These are phyloP conservation scores for Noctilio leporinus DNA, from an alignment of 2,113 vertebrate species.

Conservation along the genomic window DNA sequence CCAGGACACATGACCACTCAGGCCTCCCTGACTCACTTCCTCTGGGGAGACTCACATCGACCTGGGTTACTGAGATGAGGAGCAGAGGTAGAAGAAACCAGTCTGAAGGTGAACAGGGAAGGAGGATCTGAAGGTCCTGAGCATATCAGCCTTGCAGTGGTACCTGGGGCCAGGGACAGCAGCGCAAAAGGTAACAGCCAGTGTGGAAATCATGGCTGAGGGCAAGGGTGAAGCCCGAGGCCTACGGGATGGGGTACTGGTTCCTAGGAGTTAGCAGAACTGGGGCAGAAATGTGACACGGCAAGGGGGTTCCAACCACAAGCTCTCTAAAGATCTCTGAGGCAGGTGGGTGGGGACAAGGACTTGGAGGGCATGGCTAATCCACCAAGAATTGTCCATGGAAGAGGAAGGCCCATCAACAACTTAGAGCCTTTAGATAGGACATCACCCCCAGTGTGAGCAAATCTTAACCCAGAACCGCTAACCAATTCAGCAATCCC, in stretches of 20 bases:
- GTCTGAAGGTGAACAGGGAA: not conserved
- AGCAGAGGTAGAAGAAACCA: too few relatives aligned
- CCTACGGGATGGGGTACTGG: not conserved
- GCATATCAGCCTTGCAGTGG: not conserved
- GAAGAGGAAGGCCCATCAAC: not conserved
- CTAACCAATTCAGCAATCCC: not conserved
- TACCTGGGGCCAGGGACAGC: not conserved
- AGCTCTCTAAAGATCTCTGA: not conserved
- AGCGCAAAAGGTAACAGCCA: fast-evolving
- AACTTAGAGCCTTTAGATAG: not conserved
- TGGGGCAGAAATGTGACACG: too few relatives aligned
- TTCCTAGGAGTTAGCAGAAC: not conserved
- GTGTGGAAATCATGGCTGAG: not conserved
- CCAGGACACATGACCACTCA: too few relatives aligned
- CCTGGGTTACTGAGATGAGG: too few relatives aligned
- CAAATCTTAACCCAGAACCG: not conserved
- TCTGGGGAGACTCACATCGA: too few relatives aligned
- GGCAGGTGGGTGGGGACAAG: too few relatives aligned
- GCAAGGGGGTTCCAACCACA: not conserved
- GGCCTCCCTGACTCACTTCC: too few relatives aligned
- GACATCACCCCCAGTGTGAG: not conserved
- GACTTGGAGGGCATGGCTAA: not conserved
- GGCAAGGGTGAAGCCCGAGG: not conserved
- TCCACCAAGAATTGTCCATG: not conserved
- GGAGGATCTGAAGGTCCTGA: too few relatives aligned